A percentile compares a stretch with the other conserved stretches of the same genome.
These are phyloP conservation scores for Drosophila mayri DNA, from an alignment of 1,140 invertebrate species.

Conservation along the genomic window DNA sequence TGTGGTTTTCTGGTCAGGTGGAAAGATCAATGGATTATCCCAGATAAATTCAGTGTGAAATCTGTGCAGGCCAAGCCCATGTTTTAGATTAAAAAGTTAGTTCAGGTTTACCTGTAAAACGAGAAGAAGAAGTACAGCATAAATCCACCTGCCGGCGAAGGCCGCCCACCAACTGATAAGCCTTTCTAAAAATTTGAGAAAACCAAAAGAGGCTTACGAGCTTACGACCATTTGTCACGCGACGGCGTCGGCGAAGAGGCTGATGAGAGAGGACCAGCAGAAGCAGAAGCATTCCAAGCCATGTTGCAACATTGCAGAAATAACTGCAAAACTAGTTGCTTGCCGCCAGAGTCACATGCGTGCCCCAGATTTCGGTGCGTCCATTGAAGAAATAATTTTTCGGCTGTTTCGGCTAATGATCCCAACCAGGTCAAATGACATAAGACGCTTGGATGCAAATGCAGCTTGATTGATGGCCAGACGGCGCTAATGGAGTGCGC, in stretches of 20 bases:
- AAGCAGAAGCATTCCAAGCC: constrained; percentile 42
- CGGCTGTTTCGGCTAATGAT: constrained; percentile 56
- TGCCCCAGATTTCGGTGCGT: constrained; percentile 52
- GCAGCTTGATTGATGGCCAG: constrained; percentile 67
- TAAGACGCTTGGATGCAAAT: constrained; percentile 61
- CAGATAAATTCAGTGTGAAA: constrained; percentile 39
- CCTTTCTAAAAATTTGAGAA: constrained; percentile 67
- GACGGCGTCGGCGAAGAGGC: not conserved
- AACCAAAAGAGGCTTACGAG: constrained; percentile 27
- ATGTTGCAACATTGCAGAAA: constrained; percentile 56
- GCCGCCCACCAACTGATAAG: constrained; percentile 46
- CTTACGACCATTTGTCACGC: constrained; percentile 75
- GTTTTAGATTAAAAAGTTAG: constrained; percentile 2
- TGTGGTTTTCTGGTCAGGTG: constrained; percentile 3
- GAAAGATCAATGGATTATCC: constrained; percentile 9
- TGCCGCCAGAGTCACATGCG: constrained; percentile 38
- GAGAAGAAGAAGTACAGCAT: not conserved
- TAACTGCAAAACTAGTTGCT: constrained; percentile 44
- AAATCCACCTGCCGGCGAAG: constrained; percentile 39
- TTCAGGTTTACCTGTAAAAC: not conserved
- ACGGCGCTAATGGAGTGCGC: constrained; percentile 53
- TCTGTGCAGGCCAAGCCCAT: constrained; percentile 24
- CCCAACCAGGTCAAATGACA: constrained; percentile 51
- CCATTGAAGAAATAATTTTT: constrained; percentile 41
- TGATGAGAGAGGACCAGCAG: not conserved